Percentiles rank a stretch among this genome's conserved stretches.
Evolutionary conservation across 1,140 invertebrate genomes (phyloP).

Genomic region (Aphaenogaster rudis): DNA sequence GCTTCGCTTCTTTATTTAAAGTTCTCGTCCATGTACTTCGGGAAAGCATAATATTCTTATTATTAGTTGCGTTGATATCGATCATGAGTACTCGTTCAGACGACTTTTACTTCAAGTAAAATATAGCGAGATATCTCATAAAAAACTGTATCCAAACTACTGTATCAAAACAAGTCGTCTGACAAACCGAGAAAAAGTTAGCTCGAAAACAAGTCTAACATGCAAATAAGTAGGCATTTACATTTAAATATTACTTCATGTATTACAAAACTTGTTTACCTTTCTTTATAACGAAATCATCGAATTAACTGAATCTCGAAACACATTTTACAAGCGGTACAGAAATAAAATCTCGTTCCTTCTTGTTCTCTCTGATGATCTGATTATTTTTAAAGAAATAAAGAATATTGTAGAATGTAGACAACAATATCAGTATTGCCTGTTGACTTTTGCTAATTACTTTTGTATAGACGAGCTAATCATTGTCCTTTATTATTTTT

Average conservation of each 20-base stretch:
- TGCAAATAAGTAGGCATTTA: slow-evolving; percentile 4
- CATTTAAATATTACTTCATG: slow-evolving; percentile 9
- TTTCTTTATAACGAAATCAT: not conserved
- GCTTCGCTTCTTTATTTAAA: not conserved
- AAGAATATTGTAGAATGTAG: no score
- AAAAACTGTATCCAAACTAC: not conserved
- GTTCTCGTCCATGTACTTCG: not conserved
- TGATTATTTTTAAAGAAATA: not conserved
- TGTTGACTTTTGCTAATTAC: no score
- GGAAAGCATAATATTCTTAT: not conserved
- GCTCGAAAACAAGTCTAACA: slow-evolving; percentile 4
- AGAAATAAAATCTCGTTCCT: not conserved
- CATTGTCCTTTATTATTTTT: not conserved
- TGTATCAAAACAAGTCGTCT: not conserved
- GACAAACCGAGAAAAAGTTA: slow-evolving; percentile 5
- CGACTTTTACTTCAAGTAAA: not conserved
- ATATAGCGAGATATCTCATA: not conserved
- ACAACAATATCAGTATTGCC: no score
- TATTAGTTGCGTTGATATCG: not conserved
- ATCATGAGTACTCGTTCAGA: not conserved
- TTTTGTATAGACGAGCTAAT: no score
- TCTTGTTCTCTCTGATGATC: not conserved
- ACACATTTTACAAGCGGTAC: not conserved
- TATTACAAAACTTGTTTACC: not conserved
- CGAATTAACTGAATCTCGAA: not conserved